Evolutionary conservation across 2,888 invertebrate species (phyloP).

Genomic region (Tetragonisca angustula): DNA sequence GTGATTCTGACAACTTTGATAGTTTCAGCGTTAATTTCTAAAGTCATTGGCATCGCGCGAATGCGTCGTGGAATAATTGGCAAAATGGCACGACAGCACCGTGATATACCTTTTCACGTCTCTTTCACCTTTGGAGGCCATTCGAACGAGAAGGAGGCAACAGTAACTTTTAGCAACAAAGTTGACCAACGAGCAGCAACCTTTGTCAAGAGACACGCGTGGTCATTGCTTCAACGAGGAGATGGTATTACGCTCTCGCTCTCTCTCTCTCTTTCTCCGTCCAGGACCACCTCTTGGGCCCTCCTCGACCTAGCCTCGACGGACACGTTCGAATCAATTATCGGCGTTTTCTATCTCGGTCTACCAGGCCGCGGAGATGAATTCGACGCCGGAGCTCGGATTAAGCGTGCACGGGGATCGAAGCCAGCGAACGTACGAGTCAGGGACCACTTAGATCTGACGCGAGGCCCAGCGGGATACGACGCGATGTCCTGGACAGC

Average conservation of each 20-base stretch:
- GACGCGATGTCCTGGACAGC: constrained; percentile 72
- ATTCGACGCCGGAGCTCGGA: constrained; percentile 51
- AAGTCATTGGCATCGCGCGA: too few relatives aligned
- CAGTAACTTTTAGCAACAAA: too few relatives aligned
- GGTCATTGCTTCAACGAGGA: neutral
- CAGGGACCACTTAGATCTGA: constrained; percentile 66
- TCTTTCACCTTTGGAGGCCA: too few relatives aligned
- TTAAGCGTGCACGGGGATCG: constrained; percentile 51
- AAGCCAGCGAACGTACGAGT: constrained; percentile 44
- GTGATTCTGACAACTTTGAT: too few relatives aligned
- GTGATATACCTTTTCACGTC: too few relatives aligned
- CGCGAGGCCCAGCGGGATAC: constrained; percentile 72
- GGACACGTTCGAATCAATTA: constrained; percentile 67
- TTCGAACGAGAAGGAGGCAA: too few relatives aligned
- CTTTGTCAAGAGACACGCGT: too few relatives aligned
- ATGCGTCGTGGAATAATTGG: too few relatives aligned
- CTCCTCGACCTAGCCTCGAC: neutral
- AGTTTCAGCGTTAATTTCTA: too few relatives aligned
- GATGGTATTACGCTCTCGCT: neutral
- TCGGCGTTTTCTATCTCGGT: constrained; percentile 60
- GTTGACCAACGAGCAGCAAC: too few relatives aligned
- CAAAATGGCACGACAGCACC: too few relatives aligned
- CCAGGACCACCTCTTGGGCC: constrained; percentile 12
- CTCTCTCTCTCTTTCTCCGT: neutral
- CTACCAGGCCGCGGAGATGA: constrained; percentile 11